Percentiles rank a stretch among this genome's conserved stretches.
Evolutionary conservation across 1,140 invertebrate genomes (phyloP).

Genomic region (Ceratoteleas bidentatus): DNA sequence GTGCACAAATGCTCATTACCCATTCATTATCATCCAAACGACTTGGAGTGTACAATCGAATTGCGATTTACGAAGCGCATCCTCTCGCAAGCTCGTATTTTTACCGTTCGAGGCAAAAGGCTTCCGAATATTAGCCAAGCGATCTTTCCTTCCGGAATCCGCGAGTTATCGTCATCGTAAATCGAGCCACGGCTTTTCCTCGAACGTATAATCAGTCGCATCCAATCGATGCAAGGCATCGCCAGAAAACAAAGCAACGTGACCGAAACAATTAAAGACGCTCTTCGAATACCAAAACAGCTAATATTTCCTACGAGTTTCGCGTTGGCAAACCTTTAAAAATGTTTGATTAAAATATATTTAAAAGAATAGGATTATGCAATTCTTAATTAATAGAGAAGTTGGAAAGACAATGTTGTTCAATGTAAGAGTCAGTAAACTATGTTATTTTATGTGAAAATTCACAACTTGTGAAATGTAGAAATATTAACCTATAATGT

Average conservation of each 20-base stretch:
- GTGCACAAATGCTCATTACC: conserved; percentile 62
- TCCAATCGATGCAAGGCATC: conserved; percentile 35
- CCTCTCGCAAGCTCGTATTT: conserved; percentile 24
- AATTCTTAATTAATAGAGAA: too few relatives aligned
- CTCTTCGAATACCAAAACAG: neutral
- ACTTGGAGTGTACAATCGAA: conserved; percentile 53
- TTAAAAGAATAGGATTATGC: too few relatives aligned
- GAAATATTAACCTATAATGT: too few relatives aligned
- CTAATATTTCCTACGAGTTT: neutral
- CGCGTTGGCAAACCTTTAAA: too few relatives aligned
- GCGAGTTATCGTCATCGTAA: conserved; percentile 43
- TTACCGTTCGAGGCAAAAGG: conserved; percentile 22
- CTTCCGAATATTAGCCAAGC: conserved; percentile 17
- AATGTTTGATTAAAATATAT: too few relatives aligned
- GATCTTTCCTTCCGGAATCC: conserved; percentile 26
- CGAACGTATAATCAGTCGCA: conserved; percentile 36
- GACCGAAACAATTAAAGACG: conserved; percentile 40
- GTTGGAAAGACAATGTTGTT: too few relatives aligned
- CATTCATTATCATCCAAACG: conserved; percentile 59
- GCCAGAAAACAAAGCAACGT: conserved; percentile 30
- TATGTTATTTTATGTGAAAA: too few relatives aligned
- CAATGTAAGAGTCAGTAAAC: too few relatives aligned
- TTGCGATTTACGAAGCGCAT: conserved; percentile 42
- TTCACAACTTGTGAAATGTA: too few relatives aligned
- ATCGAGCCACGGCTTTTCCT: conserved; percentile 29